Base-by-base conservation (phyloP, 2,113 vertebrate species). In the Xenus cinereus region DNA sequence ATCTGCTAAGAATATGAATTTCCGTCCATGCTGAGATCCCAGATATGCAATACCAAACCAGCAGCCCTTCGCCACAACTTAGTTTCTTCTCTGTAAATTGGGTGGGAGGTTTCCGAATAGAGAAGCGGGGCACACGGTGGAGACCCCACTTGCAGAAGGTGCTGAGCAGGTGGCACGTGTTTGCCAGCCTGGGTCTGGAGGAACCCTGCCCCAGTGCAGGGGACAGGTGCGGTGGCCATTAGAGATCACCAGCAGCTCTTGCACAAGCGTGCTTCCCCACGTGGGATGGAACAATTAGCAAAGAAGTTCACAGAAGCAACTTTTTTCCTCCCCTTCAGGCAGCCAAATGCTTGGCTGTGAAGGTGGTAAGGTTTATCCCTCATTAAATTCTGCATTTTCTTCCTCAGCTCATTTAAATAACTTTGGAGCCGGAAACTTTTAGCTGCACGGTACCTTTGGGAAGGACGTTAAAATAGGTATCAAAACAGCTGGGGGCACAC, bases 21-120 rank as follows among this genome's bases (percentile, higher is more conserved):
- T 0, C 26, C 2, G 0, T 20, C 57, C 63, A 2, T 1, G 2
- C 9, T 8, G 48, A 41, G 63, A 19, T 35, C 53, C 43, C 22
- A 24, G 45, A 0, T 15, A 26, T 0, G 0, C 15, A 9, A 6
- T 27, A 7, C 12, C 46, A 10, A 66, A 4, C 11, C 10, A 1
- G 3, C 30, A 32, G 41, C 78, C 46, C 35, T 51, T 54, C 17
- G 4, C 10, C 33, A 3, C 4, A 0, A 6, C 23, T 41, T 8
- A 6, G 26, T 8, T 22, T 32, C 53, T 30, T 19, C 32, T 76
- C 67, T 64, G 33, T 8, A 4, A 28, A 15, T 1, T 5, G 32
- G 4, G 32, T 5, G 32, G 20, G 28, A 60, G 4, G 6, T 30
- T 41, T 12, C 62, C 43, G 50, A n/a, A 1, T 8, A 21, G 64